These are phyloP conservation scores for Montipora cactus DNA, from an alignment of 64 coral and sea anemone species.

Conservation along the genomic window DNA sequence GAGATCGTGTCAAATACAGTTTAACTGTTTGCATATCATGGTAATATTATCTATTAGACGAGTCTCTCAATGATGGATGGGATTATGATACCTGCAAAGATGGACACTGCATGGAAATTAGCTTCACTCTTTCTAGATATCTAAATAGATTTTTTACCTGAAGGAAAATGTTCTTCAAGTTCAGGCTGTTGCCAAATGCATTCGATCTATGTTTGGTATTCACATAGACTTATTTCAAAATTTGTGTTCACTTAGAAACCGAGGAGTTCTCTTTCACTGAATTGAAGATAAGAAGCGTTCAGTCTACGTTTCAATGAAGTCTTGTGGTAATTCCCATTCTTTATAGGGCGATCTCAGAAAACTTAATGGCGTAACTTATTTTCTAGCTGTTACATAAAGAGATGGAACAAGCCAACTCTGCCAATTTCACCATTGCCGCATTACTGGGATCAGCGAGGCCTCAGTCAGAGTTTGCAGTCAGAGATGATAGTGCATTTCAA, in stretches of 20 bases:
- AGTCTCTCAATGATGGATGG: background rate
- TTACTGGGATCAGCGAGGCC: slow-evolving; percentile 46
- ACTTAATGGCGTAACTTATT: background rate
- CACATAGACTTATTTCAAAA: background rate
- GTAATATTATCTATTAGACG: background rate
- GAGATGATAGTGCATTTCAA: background rate
- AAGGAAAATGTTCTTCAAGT: background rate
- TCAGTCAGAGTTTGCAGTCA: slow-evolving; percentile 18
- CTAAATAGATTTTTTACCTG: background rate
- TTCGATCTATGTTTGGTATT: background rate
- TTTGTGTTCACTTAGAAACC: background rate
- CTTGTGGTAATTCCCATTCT: too few relatives aligned
- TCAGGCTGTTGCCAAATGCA: background rate
- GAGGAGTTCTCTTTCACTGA: background rate
- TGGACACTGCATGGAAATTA: too few relatives aligned
- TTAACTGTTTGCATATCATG: slow-evolving; percentile 11
- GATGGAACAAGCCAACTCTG: slow-evolving; percentile 69
- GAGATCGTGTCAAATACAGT: background rate
- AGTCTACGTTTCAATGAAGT: too few relatives aligned
- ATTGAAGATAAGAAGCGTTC: too few relatives aligned
- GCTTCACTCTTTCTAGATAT: background rate
- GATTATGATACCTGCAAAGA: background rate
- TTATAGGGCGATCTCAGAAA: background rate
- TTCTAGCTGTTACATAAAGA: background rate
- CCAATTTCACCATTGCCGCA: slow-evolving; percentile 69